phyloP scores from a whole-genome alignment of 2,797 vertebrate genomes.

The Uromys caudimaculatus region DNA sequence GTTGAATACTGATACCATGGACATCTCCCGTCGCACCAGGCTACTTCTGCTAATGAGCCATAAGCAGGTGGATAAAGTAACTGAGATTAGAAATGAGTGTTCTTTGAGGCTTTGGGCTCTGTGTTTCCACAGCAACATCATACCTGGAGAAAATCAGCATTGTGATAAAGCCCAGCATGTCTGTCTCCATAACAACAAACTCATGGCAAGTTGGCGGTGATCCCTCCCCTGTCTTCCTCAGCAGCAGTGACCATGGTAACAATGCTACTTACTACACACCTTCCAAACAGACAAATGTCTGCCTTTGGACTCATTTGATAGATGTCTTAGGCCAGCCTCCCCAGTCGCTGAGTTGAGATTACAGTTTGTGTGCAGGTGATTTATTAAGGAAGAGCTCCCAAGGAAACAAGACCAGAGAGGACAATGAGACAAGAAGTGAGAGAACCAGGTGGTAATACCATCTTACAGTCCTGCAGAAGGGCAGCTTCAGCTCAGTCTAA shows the following conservation, averaged over 20 bases:
- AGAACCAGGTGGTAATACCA: background rate
- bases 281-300: background rate
- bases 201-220: conserved; percentile 17
- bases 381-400: conserved; percentile 40
- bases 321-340: background rate
- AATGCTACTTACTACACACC: background rate
- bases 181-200: conserved; percentile 78
- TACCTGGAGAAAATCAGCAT: conserved; percentile 73
- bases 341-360: background rate
- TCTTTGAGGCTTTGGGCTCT: conserved; percentile 46
- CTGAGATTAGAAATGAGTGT: conserved; percentile 66
- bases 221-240: background rate
- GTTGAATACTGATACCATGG: background rate
- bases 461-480: background rate
- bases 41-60: conserved; percentile 63
- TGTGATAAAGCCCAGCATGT: background rate
- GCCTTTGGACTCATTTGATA: background rate
- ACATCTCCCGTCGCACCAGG: background rate
- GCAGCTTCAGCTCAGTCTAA: background rate
- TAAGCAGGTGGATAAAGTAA: conserved; percentile 64
- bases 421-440: background rate
- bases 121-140: conserved; percentile 80
- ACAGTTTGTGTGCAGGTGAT: background rate
- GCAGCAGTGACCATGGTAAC: conserved; percentile 18
- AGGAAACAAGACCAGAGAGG: background rate